Evolutionary conservation across 2,797 vertebrate species (phyloP), one percentile per base, ranked within the genome.

Genomic region (Pygocentrus nattereri): DNA sequence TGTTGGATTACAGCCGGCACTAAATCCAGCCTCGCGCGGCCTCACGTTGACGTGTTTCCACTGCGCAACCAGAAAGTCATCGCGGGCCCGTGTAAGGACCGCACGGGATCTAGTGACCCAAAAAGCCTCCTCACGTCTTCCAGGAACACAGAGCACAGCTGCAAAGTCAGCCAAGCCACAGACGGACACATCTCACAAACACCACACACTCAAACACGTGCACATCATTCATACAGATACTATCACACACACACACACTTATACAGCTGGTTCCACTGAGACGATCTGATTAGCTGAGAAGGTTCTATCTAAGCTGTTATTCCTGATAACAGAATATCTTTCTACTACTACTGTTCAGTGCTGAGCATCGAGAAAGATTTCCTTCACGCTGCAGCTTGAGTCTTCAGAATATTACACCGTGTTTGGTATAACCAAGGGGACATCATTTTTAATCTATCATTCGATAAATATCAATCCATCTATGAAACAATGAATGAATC

Each of bases 11-110:
- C 21, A 81, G 82, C 31, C 31, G 27, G 78, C 84, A 77, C 75
- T 91, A 90, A 92, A 93, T 90, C 86, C 77, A 73, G 1, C 41
- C 59, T 82, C 73, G 79, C 47, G n/a, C n/a, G n/a, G n/a, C n/a
- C n/a, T n/a, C n/a, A n/a, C n/a, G n/a, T n/a, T 78, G 84, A 86
- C 81, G 76, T 76, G 64, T 90, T 92, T 88, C 88, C 86, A 88
- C 56, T 76, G 77, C 76, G 78, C 58, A 74, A 71, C 41, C 62
- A 65, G 62, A 85, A 87, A 75, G 79, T 68, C 34, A 56, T 68
- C 79, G 83, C 70, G 72, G 82, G 70, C 59, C 68, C 1, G 44
- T 41, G 76, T 49, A 50, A 76, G 68, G 71, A 59, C 61, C 19
- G 52, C 23, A 76, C 76, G 74, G 79, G 79, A 84, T 82, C 59